Conservation (phyloP, 2,113 vertebrate genomes). For the Origma solitaria region DNA sequence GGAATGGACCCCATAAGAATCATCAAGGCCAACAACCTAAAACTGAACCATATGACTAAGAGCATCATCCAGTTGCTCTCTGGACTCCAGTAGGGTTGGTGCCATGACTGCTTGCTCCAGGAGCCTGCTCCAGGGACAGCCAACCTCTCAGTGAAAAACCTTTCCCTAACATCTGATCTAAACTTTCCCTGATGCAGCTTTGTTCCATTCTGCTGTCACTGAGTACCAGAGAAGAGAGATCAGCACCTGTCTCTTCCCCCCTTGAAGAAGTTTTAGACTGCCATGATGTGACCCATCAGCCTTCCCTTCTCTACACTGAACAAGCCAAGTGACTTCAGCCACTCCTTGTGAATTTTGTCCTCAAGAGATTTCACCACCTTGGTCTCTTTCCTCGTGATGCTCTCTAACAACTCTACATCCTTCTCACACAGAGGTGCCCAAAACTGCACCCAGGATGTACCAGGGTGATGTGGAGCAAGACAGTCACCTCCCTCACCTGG, state of each 20-base stretch:
- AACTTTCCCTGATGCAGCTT: not conserved
- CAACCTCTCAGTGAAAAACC: not conserved
- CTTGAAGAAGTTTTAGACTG: not conserved
- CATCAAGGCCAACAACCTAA: not conserved
- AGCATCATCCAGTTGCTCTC: not conserved
- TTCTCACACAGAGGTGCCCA: not conserved
- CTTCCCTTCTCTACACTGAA: not conserved
- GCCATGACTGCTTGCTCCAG: not conserved
- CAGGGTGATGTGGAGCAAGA: not conserved
- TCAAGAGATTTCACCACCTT: not conserved
- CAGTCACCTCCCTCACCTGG: not conserved
- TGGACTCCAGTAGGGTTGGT: not conserved
- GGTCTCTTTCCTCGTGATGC: not conserved
- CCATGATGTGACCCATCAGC: not conserved
- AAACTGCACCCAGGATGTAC: not conserved
- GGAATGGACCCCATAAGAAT: not conserved
- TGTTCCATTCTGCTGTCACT: not conserved
- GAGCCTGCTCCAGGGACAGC: not conserved
- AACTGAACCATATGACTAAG: not conserved
- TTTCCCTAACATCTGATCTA: not conserved
- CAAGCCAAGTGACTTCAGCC: not conserved
- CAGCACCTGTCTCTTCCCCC: fast-evolving
- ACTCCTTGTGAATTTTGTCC: not conserved
- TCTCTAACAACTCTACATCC: not conserved
- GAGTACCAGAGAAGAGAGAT: not conserved